These are phyloP conservation scores for Pseudopodoces humilis DNA, from an alignment of 2,113 vertebrate species.

Conservation along the genomic window DNA sequence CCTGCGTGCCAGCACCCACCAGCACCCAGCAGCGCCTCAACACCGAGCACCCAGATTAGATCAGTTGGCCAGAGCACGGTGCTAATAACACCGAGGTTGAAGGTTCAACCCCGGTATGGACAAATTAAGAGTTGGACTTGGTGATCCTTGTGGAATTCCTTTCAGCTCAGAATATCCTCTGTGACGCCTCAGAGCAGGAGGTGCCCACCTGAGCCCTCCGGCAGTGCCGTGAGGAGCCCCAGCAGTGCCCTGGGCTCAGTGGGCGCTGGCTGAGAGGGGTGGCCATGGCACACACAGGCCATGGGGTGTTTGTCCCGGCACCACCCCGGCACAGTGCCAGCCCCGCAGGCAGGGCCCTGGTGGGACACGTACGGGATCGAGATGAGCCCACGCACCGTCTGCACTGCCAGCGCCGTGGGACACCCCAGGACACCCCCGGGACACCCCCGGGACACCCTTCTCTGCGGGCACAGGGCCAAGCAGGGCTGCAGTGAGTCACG, in stretches of 20 bases:
- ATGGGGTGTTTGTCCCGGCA: neutral
- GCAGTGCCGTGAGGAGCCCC: neutral
- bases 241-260: neutral
- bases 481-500: neutral
- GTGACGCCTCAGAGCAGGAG: neutral
- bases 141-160: neutral
- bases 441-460: neutral
- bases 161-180: neutral
- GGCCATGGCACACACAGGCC: accelerated
- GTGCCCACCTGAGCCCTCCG: neutral
- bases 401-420: neutral
- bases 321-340: neutral
- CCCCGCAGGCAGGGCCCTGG: neutral
- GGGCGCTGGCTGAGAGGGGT: accelerated
- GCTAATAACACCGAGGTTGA: accelerated
- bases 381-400: accelerated
- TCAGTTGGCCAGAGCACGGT: accelerated
- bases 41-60: neutral
- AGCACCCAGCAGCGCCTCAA: neutral
- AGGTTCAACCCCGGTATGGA: accelerated
- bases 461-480: neutral
- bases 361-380: accelerated
- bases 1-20: neutral
- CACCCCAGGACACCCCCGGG: neutral
- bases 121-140: accelerated